phyloP scores from a whole-genome alignment of 2,797 vertebrate species.

The Onychomys torridus region DNA sequence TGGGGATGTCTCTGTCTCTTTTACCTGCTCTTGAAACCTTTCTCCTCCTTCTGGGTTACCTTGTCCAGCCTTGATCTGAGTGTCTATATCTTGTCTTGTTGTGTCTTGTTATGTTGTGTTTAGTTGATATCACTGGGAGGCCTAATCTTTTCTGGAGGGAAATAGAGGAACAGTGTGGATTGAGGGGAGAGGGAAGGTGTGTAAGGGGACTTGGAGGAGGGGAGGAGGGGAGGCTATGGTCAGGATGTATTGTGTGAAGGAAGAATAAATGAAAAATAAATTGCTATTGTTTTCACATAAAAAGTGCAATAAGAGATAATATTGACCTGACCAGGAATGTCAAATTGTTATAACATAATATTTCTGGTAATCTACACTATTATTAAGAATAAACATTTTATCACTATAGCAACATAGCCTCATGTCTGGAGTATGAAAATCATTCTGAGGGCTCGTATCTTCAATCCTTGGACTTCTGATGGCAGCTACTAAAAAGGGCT shows the following conservation, averaged over 20 bases:
- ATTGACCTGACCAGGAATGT: not conserved
- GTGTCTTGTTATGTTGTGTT: not conserved
- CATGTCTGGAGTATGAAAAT: not conserved
- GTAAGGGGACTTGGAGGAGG: not conserved
- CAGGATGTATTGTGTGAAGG: not conserved
- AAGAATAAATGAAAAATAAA: not conserved
- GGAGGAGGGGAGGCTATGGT: not conserved
- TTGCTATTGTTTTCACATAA: not conserved
- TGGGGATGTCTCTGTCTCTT: not conserved
- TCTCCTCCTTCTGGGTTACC: not conserved
- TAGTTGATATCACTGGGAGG: not conserved
- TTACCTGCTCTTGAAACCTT: not conserved
- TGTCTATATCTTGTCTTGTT: not conserved
- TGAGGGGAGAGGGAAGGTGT: not conserved
- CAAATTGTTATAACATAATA: not conserved
- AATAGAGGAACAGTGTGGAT: not conserved
- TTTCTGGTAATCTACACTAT: not conserved
- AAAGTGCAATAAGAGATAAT: not conserved
- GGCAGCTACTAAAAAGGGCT: not conserved
- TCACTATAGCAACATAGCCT: not conserved
- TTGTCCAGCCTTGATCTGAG: not conserved
- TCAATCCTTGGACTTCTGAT: not conserved
- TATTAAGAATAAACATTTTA: not conserved
- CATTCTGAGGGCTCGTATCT: not conserved
- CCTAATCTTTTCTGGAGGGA: not conserved